Evolutionary conservation across 2,113 vertebrate genomes (phyloP), one percentile per base, ranked within the genome.

Genomic region (Uropsilus gracilis): DNA sequence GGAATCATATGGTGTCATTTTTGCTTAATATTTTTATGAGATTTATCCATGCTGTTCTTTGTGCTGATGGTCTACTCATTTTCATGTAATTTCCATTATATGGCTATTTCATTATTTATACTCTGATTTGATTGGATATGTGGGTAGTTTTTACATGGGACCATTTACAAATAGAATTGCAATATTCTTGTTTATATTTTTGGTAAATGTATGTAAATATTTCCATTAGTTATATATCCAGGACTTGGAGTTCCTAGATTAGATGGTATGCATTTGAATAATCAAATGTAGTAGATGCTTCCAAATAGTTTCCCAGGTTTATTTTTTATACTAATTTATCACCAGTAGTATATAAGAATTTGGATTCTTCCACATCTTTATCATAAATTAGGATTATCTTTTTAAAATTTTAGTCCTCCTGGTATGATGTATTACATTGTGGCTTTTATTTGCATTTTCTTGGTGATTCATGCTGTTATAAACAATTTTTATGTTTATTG

Each of bases 81-180:
- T n/a, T 64, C 50, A 75, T 57, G 63, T 34, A 20, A 5, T 64
- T 85, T 84, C 68, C 10, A 68, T 96, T 91, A 16, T 87, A n/a
- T 92, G 57, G 46, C 28, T 90, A 0, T 72, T 14, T 63, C 30
- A 78, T 46, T 63, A 85, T 32, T 50, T 82, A 86, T 75, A 26
- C 86, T 93, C 61, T 95, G 22, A 80, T 88, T 88, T 90, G 91
- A 22, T 91, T 92, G 53, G 37, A 22, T 95, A 55, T n/a, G n/a
- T 80, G 26, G 8, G 22, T 94, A 59, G 22, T 78, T 89, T 89
- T 55, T 63, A 42, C 37, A 30, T 94, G 59, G 30, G 24, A 18
- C 30, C 50, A 64, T 80, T 73, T 57, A 78, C 59, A 93, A 66
- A 73, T 93, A 80, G 48, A 86, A 90, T 59, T 61, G 22, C 24